Base-by-base conservation (phyloP, 1,140 invertebrate genomes). In the Drosophila seguyi region DNA sequence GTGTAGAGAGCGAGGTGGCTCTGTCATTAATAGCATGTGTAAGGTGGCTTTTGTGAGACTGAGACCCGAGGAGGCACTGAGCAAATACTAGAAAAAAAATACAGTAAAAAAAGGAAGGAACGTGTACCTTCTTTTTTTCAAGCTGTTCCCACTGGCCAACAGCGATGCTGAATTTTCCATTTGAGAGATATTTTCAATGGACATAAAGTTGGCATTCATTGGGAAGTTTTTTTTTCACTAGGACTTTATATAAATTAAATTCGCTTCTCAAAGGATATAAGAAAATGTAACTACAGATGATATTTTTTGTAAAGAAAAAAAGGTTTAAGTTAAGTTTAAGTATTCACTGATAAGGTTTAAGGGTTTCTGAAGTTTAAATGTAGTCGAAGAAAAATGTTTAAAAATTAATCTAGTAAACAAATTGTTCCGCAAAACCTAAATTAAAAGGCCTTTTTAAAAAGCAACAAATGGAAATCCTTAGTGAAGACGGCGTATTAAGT, bases 1-100 rank as follows among this genome's bases (percentile, higher is more conserved):
- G 52, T 47, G 22, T 41, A 60, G 36, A 34, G 41, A 34, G 27
- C 59, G 29, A 62, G 69, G 62, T 55, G 55, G 48, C 20, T 18
- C 52, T 71, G 44, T 56, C 68, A 72, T 72, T 72, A 72, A 72
- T 72, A 72, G 52, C 68, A 72, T 72, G 68, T 71, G 29, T 48
- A 72, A 72, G 68, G 68, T 72, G 68, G 66, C 68, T 72, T 72
- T 72, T 72, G 52, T 72, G 44, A 29, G 63, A 68, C 48, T 53
- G 31, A 53, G 18, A 38, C 31, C 31, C 6, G 34, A 36, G 52
- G 18, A 53, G 67, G 48, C 36, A 36, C 20, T 47, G 42, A 22
- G 66, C 36, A 72, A 72, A 72, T 71, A 72, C 62, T 45, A 63
- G 29, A 38, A 62, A 47, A 38, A 25, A 67, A 42, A 52, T 31